These are phyloP conservation scores for Leptocoma aspasia DNA, from an alignment of 2,113 vertebrate species.

Conservation along the genomic window DNA sequence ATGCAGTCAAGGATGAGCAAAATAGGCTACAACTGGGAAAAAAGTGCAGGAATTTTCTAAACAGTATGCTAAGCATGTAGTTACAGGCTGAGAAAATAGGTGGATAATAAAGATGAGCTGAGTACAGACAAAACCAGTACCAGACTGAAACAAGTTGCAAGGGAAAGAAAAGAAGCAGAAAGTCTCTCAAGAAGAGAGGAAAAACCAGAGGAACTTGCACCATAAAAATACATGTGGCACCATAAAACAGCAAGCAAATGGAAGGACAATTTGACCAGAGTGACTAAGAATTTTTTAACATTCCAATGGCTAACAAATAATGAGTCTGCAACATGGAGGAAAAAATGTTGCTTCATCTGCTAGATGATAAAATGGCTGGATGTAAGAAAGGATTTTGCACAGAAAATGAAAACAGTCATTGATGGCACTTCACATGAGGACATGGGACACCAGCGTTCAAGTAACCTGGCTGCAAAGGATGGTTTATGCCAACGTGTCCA, in stretches of 20 bases:
- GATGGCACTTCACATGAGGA: not conserved
- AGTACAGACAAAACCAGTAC: not conserved
- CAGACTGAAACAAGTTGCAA: not conserved
- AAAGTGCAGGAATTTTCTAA: not conserved
- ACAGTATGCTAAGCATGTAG: not conserved
- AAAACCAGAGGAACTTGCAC: not conserved
- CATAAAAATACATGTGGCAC: not conserved
- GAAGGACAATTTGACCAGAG: not conserved
- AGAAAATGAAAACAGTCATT: not conserved
- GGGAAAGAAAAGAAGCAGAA: not conserved
- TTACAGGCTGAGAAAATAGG: not conserved
- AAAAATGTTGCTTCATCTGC: not conserved
- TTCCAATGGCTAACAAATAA: not conserved
- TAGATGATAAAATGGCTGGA: not conserved
- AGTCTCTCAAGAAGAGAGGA: not conserved
- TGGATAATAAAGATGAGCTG: not conserved
- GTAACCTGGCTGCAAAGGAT: not conserved
- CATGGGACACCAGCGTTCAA: not conserved
- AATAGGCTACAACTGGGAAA: not conserved
- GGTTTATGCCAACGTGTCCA: not conserved
- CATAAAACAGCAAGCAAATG: not conserved
- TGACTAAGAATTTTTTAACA: not conserved
- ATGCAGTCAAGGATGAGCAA: not conserved
- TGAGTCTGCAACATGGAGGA: not conserved
- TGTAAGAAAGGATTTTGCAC: not conserved